phyloP scores from a whole-genome alignment of 1,140 invertebrate species.

The Zophobas morio region DNA sequence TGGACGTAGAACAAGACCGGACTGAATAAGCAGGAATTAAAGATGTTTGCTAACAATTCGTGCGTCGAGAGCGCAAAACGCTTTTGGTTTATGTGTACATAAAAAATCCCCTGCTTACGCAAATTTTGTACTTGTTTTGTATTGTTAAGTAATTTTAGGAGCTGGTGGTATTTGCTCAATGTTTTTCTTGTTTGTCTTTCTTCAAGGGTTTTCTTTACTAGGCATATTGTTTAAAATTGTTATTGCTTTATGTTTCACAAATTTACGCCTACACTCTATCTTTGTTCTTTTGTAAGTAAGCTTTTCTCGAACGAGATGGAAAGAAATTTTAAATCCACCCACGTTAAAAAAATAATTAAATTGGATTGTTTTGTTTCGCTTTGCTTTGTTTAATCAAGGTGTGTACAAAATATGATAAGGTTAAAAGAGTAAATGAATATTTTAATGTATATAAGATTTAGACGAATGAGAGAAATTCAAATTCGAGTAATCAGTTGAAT shows the following conservation, averaged over 20 bases:
- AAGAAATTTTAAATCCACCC: too few species aligned
- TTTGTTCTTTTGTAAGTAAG: too few species aligned
- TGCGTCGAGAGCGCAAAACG: conserved; percentile 30
- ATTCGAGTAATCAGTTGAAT: too few species aligned
- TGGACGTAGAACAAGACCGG: conserved; percentile 35
- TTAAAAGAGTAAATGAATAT: too few species aligned
- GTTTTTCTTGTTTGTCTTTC: conserved; percentile 21
- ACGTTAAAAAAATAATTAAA: too few species aligned
- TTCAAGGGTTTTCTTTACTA: neutral
- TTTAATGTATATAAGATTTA: too few species aligned
- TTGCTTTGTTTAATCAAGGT: too few species aligned
- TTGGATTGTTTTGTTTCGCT: too few species aligned
- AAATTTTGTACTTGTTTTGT: neutral
- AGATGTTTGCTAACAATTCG: conserved; percentile 41
- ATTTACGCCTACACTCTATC: too few species aligned
- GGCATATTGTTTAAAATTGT: neutral
- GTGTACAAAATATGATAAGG: too few species aligned
- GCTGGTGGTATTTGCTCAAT: neutral
- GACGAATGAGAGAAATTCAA: too few species aligned
- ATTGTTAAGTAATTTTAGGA: conserved; percentile 6
- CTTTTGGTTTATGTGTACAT: conserved; percentile 26
- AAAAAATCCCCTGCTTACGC: conserved; percentile 13
- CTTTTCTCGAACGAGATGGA: too few species aligned
- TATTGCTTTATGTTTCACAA: neutral
- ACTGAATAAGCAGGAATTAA: conserved; percentile 43